These are phyloP conservation scores for Masticophis lateralis DNA, from an alignment of 2,797 vertebrate species.

Conservation along the genomic window DNA sequence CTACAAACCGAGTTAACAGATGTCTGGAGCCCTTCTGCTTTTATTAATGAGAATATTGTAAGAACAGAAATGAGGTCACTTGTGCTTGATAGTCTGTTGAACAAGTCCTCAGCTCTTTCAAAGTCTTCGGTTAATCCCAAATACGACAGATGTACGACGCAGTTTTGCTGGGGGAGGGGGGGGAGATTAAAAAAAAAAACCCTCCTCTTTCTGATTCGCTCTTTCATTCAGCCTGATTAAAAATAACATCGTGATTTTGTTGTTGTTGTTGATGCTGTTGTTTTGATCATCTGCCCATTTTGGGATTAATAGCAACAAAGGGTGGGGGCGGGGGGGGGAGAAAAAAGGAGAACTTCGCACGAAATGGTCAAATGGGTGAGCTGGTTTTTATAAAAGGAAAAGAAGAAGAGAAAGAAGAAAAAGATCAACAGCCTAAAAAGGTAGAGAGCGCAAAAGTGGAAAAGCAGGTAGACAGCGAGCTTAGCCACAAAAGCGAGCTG, in stretches of 20 bases:
- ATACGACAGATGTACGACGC: conserved; percentile 66
- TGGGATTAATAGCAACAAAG: conserved; percentile 37
- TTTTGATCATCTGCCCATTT: conserved; percentile 46
- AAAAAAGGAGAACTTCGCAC: conserved; percentile 27
- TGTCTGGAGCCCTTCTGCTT: conserved; percentile 59
- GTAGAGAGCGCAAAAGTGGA: background rate
- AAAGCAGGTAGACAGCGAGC: background rate
- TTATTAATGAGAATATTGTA: conserved; percentile 60
- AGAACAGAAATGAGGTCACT: conserved; percentile 64
- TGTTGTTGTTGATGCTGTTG: background rate
- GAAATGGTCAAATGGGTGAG: conserved; percentile 31
- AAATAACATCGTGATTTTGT: conserved; percentile 55
- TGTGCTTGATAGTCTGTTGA: conserved; percentile 62
- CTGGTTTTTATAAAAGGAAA: conserved; percentile 12
- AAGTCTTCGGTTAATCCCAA: conserved; percentile 65
- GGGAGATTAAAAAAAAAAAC: conserved; percentile 56
- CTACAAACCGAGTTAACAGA: conserved; percentile 61
- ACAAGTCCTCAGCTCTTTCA: conserved; percentile 66
- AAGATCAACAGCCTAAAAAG: conserved; percentile 23
- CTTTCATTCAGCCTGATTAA: conserved; percentile 64
- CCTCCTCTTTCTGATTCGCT: conserved; percentile 56
- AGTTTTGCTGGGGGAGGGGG: conserved; percentile 52
- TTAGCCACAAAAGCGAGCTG: conserved; percentile 25
- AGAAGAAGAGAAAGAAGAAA: rapidly evolving
- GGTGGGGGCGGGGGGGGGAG: background rate